phyloP scores from a whole-genome alignment of 35 echinoderm and acorn worm genomes.

The Apostichopus californicus region DNA sequence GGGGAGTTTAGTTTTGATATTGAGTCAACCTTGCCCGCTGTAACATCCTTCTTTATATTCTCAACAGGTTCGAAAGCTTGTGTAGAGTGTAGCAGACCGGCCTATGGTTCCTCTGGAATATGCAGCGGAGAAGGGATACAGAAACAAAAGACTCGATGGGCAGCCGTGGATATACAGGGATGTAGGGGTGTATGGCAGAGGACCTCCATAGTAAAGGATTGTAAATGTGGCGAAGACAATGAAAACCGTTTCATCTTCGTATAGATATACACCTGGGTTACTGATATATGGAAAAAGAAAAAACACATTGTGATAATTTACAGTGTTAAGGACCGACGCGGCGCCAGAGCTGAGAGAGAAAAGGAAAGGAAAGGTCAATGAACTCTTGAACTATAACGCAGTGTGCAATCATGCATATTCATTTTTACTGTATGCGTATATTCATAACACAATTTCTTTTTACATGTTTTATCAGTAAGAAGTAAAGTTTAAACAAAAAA shows the following conservation, averaged over 20 bases:
- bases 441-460: too few relatives aligned
- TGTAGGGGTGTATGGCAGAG: slow-evolving; percentile 27
- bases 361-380: background rate
- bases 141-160: slow-evolving; percentile 33
- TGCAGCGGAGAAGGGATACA: slow-evolving; percentile 31
- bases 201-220: background rate
- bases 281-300: too few relatives aligned
- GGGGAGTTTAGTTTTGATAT: too few relatives aligned
- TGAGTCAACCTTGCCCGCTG: background rate
- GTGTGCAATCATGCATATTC: background rate
- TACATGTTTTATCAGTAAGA: too few relatives aligned
- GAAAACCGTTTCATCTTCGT: slow-evolving; percentile 33
- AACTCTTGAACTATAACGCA: background rate
- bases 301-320: background rate
- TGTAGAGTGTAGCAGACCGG: slow-evolving; percentile 34
- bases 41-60: background rate
- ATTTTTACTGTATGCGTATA: too few relatives aligned
- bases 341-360: background rate
- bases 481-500: too few relatives aligned
- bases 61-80: slow-evolving; percentile 32
- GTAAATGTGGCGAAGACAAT: slow-evolving; percentile 18
- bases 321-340: background rate
- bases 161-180: slow-evolving; percentile 25
- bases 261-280: background rate
- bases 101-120: slow-evolving; percentile 25